phyloP scores from a whole-genome alignment of 2,113 vertebrate species.

The Manacus vitellinus region DNA sequence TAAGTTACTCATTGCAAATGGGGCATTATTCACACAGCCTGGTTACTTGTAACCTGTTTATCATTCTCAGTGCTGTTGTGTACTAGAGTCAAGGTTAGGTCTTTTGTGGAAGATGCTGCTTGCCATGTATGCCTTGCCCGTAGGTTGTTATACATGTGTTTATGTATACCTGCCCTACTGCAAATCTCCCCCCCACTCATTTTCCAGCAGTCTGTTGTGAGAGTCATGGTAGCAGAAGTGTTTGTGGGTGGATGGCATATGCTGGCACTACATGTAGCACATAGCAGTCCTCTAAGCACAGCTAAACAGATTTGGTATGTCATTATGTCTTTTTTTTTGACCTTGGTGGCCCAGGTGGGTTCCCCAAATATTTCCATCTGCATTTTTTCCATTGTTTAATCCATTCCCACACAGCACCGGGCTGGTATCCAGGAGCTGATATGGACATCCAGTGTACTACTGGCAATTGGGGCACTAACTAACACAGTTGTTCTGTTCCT shows the following conservation, averaged over 20 bases:
- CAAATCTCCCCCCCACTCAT: not conserved
- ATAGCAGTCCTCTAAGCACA: not conserved
- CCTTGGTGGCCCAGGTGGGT: not conserved
- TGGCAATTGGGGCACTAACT: not conserved
- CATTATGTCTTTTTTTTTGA: constrained; percentile 16
- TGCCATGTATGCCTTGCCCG: not conserved
- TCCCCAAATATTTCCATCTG: constrained; percentile 27
- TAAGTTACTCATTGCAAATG: not conserved
- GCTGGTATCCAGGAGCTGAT: not conserved
- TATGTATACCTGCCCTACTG: not conserved
- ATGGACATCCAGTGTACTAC: not conserved
- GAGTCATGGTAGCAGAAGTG: constrained; percentile 1
- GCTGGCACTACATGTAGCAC: not conserved
- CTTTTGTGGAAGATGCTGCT: not conserved
- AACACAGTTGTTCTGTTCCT: not conserved
- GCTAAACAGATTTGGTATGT: not conserved
- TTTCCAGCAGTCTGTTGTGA: constrained; percentile 1
- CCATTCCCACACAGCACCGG: not conserved
- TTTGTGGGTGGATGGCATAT: constrained; percentile 23
- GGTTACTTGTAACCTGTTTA: not conserved
- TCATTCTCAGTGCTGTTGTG: not conserved
- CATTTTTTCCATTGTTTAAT: not conserved
- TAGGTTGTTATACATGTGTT: not conserved
- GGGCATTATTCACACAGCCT: not conserved
- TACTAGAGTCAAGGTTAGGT: not conserved